These are phyloP conservation scores for Muntiacus reevesi DNA, from an alignment of 2,113 vertebrate species.

Conservation along the genomic window DNA sequence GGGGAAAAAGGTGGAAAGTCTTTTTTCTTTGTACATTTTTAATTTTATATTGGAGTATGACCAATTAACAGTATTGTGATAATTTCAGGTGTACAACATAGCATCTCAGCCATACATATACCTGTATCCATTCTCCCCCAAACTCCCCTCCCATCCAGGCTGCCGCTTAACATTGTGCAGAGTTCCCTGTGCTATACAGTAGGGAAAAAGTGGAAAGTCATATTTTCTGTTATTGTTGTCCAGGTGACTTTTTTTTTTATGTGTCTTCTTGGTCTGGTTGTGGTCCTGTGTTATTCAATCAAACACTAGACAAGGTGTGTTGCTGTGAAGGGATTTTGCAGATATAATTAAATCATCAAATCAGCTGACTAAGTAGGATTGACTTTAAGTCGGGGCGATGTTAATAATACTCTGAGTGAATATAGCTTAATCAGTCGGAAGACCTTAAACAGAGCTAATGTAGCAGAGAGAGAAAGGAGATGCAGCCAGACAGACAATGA, in stretches of 20 bases:
- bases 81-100: not conserved
- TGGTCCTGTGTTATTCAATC: not conserved
- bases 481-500: not conserved
- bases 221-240: not conserved
- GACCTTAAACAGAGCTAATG: not conserved
- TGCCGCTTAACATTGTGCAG: not conserved
- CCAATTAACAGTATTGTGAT: not conserved
- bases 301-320: not conserved
- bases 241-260: not conserved
- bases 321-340: not conserved
- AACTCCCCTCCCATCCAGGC: not conserved
- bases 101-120: not conserved
- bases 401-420: not conserved
- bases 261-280: not conserved
- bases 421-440: not conserved
- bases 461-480: not conserved
- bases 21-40: not conserved
- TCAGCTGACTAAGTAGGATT: not conserved
- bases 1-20: not conserved
- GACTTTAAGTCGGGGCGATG: not conserved
- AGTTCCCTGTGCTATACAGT: not conserved
- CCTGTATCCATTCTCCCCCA: not conserved
- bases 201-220: not conserved
- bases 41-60: not conserved
- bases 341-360: not conserved